These are phyloP conservation scores for Sebastes nivosus DNA, from an alignment of 2,797 vertebrate genomes.

Conservation along the genomic window DNA sequence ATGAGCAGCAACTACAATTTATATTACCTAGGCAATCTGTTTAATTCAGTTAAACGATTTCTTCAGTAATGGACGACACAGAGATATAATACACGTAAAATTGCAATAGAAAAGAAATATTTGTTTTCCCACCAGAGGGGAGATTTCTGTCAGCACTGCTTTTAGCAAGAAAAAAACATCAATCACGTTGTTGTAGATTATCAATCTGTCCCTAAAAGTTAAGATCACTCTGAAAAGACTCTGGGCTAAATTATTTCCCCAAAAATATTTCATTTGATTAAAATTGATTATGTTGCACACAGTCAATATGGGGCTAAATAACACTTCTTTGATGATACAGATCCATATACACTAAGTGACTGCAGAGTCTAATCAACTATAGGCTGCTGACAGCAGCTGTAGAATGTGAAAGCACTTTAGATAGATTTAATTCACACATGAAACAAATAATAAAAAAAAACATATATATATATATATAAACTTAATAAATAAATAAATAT, in stretches of 20 bases:
- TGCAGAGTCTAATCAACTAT: not conserved
- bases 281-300: not conserved
- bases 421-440: not conserved
- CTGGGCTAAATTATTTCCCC: not conserved
- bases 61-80: not conserved
- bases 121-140: conserved; percentile 4
- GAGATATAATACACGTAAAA: conserved; percentile 4
- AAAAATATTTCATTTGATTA: not conserved
- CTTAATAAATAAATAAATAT: too few relatives aligned
- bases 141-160: not conserved
- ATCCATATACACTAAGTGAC: not conserved
- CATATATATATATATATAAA: too few relatives aligned
- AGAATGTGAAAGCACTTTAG: not conserved
- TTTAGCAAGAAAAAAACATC: not conserved
- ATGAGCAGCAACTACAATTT: not conserved
- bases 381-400: not conserved
- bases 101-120: not conserved
- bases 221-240: not conserved
- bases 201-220: conserved; percentile 6
- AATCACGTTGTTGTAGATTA: conserved; percentile 4
- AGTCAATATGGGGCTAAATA: not conserved
- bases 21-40: not conserved
- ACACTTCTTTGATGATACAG: not conserved
- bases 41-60: conserved; percentile 5
- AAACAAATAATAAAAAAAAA: too few relatives aligned